A percentile compares a stretch with the other conserved stretches of the same genome.
Conservation (phyloP, 1,140 invertebrate species). For the Pogonomyrmex californicus region DNA sequence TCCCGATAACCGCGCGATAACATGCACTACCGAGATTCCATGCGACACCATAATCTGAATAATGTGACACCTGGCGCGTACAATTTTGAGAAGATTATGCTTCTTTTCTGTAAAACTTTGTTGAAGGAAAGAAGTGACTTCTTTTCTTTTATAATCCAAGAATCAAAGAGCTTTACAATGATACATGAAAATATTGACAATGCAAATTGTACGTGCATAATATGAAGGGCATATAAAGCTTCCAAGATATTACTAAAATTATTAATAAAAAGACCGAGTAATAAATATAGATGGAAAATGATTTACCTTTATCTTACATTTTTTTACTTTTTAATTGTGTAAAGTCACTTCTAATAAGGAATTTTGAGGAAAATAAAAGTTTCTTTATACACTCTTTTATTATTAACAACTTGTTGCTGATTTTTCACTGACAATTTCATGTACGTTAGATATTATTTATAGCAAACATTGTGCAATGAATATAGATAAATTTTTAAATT, state of each 20-base stretch:
- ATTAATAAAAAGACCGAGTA: background rate
- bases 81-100: background rate
- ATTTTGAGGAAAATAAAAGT: background rate
- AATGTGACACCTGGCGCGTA: background rate
- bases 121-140: background rate
- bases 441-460: background rate
- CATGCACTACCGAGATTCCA: background rate
- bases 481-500: background rate
- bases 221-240: background rate
- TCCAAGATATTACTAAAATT: background rate
- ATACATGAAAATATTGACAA: background rate
- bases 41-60: constrained; percentile 4
- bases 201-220: background rate
- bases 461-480: background rate
- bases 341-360: background rate
- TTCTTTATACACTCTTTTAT: background rate
- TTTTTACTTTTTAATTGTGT: background rate
- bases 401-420: background rate
- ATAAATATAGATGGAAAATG: background rate
- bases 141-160: background rate
- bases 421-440: background rate
- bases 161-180: constrained; percentile 1
- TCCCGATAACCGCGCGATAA: background rate
- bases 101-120: background rate
- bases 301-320: background rate